Evolutionary conservation across 2,797 vertebrate genomes (phyloP), one percentile per base, ranked within the genome.

Genomic region (Podargus strigoides): DNA sequence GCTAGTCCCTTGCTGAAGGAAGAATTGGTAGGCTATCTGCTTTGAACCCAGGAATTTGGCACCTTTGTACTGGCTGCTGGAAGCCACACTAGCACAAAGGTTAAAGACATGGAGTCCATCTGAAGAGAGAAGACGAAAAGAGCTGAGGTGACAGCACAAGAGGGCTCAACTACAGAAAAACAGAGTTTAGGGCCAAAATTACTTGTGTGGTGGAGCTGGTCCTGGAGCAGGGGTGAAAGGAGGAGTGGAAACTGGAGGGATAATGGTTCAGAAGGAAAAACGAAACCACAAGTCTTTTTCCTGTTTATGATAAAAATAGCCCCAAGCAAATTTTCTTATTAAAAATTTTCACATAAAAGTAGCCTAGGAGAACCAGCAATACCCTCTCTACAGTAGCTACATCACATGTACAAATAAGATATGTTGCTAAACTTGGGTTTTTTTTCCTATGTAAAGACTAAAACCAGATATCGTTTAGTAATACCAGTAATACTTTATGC

Each of bases 351-450:
- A 46, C 63, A 56, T 44, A 60, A 88, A 89, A 86, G 34, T 22
- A 22, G 7, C 50, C 24, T 72, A 34, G 34, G 37, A 88, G 37
- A 86, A 64, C 32, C 17, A 86, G 55, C 18, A 63, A 64, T 90
- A 64, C 15, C 23, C 56, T 89, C 30, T 74, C 30, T 53, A 67
- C 23, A 81, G 28, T 15, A 92, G 36, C 66, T 92, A 30, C 58
- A 58, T 82, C 60, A 89, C 59, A 78, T 36, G 28, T 70, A 46
- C 53, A 66, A 64, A 88, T n/a, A 32, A 91, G 96, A 50, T 69
- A 80, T 75, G 73, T 79, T 73, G 90, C 75, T 91, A 73, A 95
- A 95, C 90, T 89, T 90, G 92, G 41, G 20, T 12, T 86, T 47
- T 73, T 66, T 92, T 79, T 9, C 49, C 70, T 88, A 6, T 24